phyloP scores from a whole-genome alignment of 2,888 invertebrate genomes.

The Hyles lineata region DNA sequence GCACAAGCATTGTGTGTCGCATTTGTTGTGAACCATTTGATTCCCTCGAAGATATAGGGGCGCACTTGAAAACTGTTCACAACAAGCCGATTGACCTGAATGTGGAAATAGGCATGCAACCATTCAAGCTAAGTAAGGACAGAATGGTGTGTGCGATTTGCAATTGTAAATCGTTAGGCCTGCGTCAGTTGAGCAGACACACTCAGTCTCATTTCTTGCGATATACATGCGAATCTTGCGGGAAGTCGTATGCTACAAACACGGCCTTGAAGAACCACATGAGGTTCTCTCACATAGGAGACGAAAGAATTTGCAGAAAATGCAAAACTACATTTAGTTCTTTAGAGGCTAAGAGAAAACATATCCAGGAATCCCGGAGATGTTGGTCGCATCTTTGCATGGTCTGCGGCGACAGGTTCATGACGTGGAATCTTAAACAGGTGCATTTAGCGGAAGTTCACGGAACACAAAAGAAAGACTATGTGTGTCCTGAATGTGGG shows the following conservation, averaged over 20 bases:
- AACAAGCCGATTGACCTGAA: slow-evolving; percentile 57
- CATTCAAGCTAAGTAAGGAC: slow-evolving; percentile 68
- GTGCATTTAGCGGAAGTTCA: slow-evolving; percentile 64
- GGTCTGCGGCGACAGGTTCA: slow-evolving; percentile 68
- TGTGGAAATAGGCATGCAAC: slow-evolving; percentile 66
- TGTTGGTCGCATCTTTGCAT: slow-evolving; percentile 73
- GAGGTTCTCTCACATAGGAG: slow-evolving; percentile 61
- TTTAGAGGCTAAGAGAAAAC: slow-evolving; percentile 63
- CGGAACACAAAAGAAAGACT: slow-evolving; percentile 58
- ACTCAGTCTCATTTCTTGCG: slow-evolving; percentile 71
- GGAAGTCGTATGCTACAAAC: slow-evolving; percentile 70
- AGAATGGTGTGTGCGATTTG: slow-evolving; percentile 68
- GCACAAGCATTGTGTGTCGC: slow-evolving; percentile 68
- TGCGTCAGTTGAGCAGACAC: slow-evolving; percentile 71
- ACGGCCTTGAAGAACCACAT: slow-evolving; percentile 68
- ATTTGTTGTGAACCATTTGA: slow-evolving; percentile 58
- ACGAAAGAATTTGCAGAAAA: slow-evolving; percentile 67
- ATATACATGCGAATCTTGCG: slow-evolving; percentile 74
- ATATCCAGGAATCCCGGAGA: slow-evolving; percentile 56
- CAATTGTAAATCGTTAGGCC: slow-evolving; percentile 56
- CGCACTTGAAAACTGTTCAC: slow-evolving; percentile 64
- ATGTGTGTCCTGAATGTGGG: slow-evolving; percentile 68
- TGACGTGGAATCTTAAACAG: slow-evolving; percentile 66
- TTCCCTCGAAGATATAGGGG: slow-evolving; percentile 59
- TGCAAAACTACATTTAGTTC: slow-evolving; percentile 67